Evolutionary conservation across 2,113 vertebrate species (phyloP), one percentile per base, ranked within the genome.

Genomic region (Hippocampus zosterae): DNA sequence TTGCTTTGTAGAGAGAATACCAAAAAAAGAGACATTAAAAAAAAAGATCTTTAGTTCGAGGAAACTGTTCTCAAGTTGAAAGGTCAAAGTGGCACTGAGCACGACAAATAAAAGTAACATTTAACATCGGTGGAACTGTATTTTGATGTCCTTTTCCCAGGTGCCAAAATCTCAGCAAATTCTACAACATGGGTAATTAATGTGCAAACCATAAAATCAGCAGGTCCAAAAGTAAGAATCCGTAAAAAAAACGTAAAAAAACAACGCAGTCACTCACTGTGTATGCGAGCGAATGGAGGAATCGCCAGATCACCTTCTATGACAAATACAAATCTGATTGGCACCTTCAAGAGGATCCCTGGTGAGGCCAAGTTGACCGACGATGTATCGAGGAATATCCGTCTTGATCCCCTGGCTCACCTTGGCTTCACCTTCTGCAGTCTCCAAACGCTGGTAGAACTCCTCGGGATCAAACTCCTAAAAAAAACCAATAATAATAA

Each of bases 381-480:
- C 93, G 85, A 98, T 98, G 72, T 98, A 98, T 71, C 85, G 92
- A 0, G 96, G 96, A 72, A 98, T 94, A 71, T 98, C 96, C 0
- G 94, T 94, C 89, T 97, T 98, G 77, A 98, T 91, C 29, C 94
- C 95, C 8, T 95, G 95, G 29, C 93, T 94, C 9, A 91, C 93
- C 15, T 95, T 98, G 62, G 96, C 96, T 0, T 97, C 95, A 70
- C 93, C 96, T 80, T 98, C 96, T 0, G 94, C 96, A 0, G 90
- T 95, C 84, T 98, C 96, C 86, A 98, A 85, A 56, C 96, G 92
- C 29, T 96, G 95, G 79, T 97, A 98, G 76, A 98, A 98, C 79
- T 96, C 96, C 76, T 98, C 96, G 0, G 96, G 96, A 83, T 98
- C 95, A 65, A 98, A 98, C 61, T 98, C 96, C 96, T 98, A 78